Evolutionary conservation across 1,140 invertebrate genomes (phyloP).

Genomic region (Anagrus nilaparvatae): DNA sequence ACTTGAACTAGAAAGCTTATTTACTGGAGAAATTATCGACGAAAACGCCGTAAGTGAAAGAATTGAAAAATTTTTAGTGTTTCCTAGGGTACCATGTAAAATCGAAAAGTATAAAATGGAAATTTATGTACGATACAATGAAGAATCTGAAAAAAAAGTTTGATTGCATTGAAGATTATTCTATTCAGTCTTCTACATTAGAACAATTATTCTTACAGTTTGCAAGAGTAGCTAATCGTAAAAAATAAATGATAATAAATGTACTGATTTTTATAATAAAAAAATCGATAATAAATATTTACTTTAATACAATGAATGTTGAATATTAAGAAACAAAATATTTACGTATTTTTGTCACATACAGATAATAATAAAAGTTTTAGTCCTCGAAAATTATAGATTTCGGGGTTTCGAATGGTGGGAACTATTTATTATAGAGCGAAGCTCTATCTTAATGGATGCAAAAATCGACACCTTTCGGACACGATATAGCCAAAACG

Average conservation of each 20-base stretch:
- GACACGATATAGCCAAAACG: no score
- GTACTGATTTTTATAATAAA: no score
- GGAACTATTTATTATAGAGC: no score
- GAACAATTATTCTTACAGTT: constrained; percentile 39
- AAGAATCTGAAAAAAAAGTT: constrained; percentile 29
- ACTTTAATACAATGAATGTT: no score
- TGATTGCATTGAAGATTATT: constrained; percentile 34
- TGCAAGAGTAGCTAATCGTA: constrained; percentile 24
- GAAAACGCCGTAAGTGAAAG: constrained; percentile 29
- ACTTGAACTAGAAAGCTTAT: constrained; percentile 21
- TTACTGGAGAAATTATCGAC: constrained; percentile 30
- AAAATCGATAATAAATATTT: no score
- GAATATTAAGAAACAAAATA: no score
- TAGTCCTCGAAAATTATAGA: no score
- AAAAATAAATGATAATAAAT: not conserved
- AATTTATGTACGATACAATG: constrained; percentile 34
- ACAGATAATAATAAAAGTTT: no score
- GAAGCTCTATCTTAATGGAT: no score
- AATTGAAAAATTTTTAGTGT: constrained; percentile 20
- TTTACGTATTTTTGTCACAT: no score
- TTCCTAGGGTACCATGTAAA: constrained; percentile 35
- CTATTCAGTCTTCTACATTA: constrained; percentile 35
- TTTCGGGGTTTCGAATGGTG: no score
- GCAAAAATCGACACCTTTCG: no score
- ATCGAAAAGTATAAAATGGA: constrained; percentile 31